A percentile compares a stretch with the other conserved stretches of the same genome.
phyloP scores from a whole-genome alignment of 1,140 invertebrate species.

The Nautilus pompilius region DNA sequence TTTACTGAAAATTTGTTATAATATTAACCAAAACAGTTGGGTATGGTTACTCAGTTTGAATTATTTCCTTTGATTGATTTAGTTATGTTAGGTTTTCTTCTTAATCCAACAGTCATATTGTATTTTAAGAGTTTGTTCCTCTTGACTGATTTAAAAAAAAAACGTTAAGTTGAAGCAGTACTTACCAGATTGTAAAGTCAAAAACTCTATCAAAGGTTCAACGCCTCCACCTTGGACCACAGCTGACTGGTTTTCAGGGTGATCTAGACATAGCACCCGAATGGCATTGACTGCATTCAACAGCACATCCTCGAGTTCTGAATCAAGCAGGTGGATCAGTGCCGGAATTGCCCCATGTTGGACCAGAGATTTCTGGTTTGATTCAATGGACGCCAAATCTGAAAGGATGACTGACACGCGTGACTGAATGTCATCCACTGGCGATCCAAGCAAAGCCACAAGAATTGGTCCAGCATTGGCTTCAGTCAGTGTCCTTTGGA shows the following conservation, averaged over 20 bases:
- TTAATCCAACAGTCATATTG: too few relatives aligned
- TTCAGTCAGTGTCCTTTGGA: slow-evolving; percentile 34
- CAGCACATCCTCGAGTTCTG: slow-evolving; percentile 51
- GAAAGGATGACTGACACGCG: slow-evolving; percentile 50
- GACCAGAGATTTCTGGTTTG: slow-evolving; percentile 45
- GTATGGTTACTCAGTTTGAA: too few relatives aligned
- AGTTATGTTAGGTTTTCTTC: too few relatives aligned
- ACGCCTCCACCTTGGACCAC: slow-evolving; percentile 41
- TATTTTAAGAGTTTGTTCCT: too few relatives aligned
- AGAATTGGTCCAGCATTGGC: slow-evolving; percentile 40
- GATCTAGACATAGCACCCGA: slow-evolving; percentile 45
- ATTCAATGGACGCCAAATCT: slow-evolving; percentile 47
- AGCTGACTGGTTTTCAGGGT: slow-evolving; percentile 43
- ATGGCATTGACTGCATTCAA: slow-evolving; percentile 55
- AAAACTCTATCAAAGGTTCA: slow-evolving; percentile 49
- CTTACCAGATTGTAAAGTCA: slow-evolving; percentile 46
- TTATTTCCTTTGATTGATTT: too few relatives aligned
- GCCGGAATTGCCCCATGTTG: slow-evolving; percentile 41
- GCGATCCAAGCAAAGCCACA: slow-evolving; percentile 42
- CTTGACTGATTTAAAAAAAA: too few relatives aligned
- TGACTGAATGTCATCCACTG: slow-evolving; percentile 52
- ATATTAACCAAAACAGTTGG: too few relatives aligned
- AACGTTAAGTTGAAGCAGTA: neutral
- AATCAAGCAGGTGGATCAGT: slow-evolving; percentile 47
- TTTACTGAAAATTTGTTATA: too few relatives aligned